Conservation (phyloP, 2,797 vertebrate genomes). For the Coreius guichenoti region DNA sequence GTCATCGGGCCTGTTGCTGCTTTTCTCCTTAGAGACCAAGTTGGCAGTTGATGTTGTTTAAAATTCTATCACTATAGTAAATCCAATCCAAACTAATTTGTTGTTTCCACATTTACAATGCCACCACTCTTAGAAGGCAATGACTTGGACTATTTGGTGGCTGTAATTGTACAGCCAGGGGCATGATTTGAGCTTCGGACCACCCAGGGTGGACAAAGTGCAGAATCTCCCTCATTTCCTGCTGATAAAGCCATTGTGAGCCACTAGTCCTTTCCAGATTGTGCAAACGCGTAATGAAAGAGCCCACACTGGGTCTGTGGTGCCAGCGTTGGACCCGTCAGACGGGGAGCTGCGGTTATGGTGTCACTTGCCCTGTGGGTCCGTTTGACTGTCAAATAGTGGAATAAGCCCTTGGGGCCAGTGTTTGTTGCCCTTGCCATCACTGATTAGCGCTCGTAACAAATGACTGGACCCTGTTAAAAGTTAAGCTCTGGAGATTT, state of each 20-base stretch:
- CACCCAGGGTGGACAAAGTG: conserved; percentile 58
- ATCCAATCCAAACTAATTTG: conserved; percentile 1
- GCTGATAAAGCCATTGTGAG: conserved; percentile 57
- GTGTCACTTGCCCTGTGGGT: conserved; percentile 18
- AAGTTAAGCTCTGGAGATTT: conserved; percentile 36
- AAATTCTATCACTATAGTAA: conserved; percentile 4
- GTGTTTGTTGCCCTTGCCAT: conserved; percentile 29
- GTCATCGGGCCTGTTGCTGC: not conserved
- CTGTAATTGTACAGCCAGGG: conserved; percentile 34
- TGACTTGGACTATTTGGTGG: conserved; percentile 15
- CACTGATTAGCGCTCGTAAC: conserved; percentile 25
- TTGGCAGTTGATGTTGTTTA: conserved; percentile 8
- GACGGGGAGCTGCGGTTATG: conserved; percentile 1
- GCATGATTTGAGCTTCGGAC: conserved; percentile 40
- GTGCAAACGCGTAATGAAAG: conserved; percentile 36
- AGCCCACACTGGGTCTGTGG: conserved; percentile 45
- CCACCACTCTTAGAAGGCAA: conserved; percentile 12
- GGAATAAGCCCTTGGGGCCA: not conserved
- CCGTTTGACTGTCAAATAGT: conserved; percentile 9
- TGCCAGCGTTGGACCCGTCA: conserved; percentile 23
- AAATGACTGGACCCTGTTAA: conserved; percentile 33
- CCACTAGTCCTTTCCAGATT: conserved; percentile 46
- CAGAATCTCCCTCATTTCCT: conserved; percentile 46
- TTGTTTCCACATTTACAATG: conserved; percentile 13
- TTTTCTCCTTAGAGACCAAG: not conserved